These are phyloP conservation scores for Rotaria magnacalcarata DNA, from an alignment of 2,888 invertebrate species.

Conservation along the genomic window DNA sequence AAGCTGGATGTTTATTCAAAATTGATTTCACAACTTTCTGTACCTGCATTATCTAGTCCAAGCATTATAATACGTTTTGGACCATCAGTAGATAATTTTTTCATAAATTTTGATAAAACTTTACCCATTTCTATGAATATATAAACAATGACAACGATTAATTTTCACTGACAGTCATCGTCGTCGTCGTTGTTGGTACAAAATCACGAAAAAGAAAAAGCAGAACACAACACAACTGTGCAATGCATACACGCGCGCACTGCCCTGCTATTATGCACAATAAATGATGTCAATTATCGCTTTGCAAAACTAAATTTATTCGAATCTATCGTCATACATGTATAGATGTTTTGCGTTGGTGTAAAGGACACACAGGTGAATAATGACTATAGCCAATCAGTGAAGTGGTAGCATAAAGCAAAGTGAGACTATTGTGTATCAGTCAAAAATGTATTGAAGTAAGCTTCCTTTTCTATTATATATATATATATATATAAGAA, in stretches of 20 bases:
- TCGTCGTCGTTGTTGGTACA: background rate
- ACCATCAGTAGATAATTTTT: conserved; percentile 28
- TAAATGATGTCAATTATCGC: background rate
- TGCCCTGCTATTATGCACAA: background rate
- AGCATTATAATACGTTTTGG: conserved; percentile 28
- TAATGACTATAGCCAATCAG: background rate
- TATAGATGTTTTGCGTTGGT: background rate
- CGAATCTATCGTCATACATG: background rate
- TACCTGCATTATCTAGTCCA: conserved; percentile 32
- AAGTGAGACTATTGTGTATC: background rate
- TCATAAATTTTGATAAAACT: background rate
- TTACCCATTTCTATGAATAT: background rate
- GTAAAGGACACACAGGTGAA: conserved; percentile 5
- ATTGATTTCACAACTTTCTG: too few relatives aligned
- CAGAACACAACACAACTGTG: background rate
- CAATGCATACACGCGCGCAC: background rate
- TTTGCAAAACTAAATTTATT: background rate
- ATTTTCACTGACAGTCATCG: background rate
- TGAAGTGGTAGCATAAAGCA: background rate
- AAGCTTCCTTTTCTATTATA: background rate
- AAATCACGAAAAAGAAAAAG: background rate
- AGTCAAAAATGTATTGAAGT: background rate
- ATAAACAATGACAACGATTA: background rate
- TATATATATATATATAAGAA: background rate
- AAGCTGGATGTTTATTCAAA: too few relatives aligned